Percentiles rank a stretch among this genome's conserved stretches.
Conservation (phyloP, 2,113 vertebrate genomes). For the Hypomesus transpacificus region DNA sequence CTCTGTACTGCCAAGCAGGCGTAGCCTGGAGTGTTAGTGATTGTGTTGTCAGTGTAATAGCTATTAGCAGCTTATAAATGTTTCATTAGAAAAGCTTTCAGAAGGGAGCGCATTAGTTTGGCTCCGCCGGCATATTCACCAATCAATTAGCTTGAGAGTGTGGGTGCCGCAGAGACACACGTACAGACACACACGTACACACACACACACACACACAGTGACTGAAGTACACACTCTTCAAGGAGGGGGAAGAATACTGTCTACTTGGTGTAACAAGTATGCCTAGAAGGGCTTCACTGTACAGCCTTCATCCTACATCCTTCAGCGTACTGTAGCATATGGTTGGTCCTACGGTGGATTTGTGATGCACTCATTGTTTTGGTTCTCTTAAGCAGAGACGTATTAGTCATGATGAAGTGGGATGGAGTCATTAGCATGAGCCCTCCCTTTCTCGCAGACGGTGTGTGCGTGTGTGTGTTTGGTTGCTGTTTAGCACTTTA, state of each 20-base stretch:
- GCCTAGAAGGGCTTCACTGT: constrained; percentile 19
- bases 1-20: background rate
- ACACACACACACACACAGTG: constrained; percentile 26
- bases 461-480: constrained; percentile 6
- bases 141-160: too few species aligned
- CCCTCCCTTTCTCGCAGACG: constrained; percentile 16
- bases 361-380: constrained; percentile 33
- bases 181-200: constrained; percentile 22
- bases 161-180: constrained; percentile 18
- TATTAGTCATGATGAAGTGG: constrained; percentile 39
- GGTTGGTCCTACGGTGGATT: constrained; percentile 29
- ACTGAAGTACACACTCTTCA: background rate
- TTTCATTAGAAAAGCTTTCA: constrained; percentile 42
- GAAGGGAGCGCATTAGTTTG: constrained; percentile 43
- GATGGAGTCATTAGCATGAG: constrained; percentile 43
- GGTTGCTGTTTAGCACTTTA: constrained; percentile 12
- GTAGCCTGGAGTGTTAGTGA: constrained; percentile 11
- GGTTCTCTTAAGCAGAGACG: constrained; percentile 42
- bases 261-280: too few species aligned
- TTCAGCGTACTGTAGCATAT: background rate
- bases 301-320: too few species aligned
- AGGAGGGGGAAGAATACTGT: background rate
- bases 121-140: constrained; percentile 34
- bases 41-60: constrained; percentile 36
- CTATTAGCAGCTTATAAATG: constrained; percentile 37